Base-by-base conservation (phyloP, 1,140 invertebrate genomes). In the Colletes gigas region DNA sequence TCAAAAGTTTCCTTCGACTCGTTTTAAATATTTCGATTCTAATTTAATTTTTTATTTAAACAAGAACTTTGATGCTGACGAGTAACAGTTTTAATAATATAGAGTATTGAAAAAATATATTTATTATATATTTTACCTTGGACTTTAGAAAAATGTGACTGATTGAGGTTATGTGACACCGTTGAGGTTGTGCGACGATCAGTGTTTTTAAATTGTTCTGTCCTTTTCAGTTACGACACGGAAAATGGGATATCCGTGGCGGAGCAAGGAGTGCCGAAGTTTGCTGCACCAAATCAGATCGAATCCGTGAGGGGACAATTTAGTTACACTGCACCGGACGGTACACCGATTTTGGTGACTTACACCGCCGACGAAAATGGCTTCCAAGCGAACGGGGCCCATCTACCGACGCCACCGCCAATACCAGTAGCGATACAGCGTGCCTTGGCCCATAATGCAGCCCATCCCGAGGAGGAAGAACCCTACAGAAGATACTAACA, bases 271-370 rank as follows among this genome's bases (percentile, higher is more conserved):
- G 93, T 91, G 94, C 95, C 67, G 91, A 96, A 91, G 94, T 96
- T 93, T 93, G 91, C 84, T 5, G 94, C 94, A 6, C 83, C 88
- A 7, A 88, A 96, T 94, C 68, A 95, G 93, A 65, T 92, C 95
- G 89, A 97, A 95, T 94, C 96, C 21, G 96, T 96, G 7, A 94
- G 95, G 89, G 97, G 97, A 57, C 95, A 95, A n/a, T 97, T 95
- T 81, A 96, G 96, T 66, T 98, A 97, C 90, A 97, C 96, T 0
- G 96, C 97, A 15, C 96, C 96, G 1, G 97, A 97, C 87, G 97
- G 97, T 70, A 96, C 95, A 60, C 94, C 96, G 30, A 97, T 97
- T 81, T 93, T 95, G 1, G 92, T 98, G 1, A 95, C 94, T 75
- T 98, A 98, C 90, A 94, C 95, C 4, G 97, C 97, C 3, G 97